Base-by-base conservation (phyloP, 1,140 invertebrate species). In the Triops cancriformis region DNA sequence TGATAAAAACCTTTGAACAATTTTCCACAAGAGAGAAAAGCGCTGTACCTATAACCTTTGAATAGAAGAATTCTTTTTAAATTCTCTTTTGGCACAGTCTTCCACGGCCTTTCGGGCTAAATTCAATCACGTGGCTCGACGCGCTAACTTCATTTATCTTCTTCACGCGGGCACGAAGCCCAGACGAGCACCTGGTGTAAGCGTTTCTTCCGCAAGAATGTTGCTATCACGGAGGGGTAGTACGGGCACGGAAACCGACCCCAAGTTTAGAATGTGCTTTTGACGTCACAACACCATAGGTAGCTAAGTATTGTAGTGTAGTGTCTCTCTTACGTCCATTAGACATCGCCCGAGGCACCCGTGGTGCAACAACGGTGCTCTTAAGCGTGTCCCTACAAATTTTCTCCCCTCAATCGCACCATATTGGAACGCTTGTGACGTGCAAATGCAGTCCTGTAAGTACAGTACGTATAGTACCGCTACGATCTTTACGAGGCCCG, bases 101-200 rank as follows among this genome's bases (percentile, higher is more conserved):
- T 64, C 10, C 10, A 23, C 51, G 14, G 51, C 51, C 23, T 23
- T 18, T n/a, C 14, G 51, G n/a, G 23, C 51, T 64, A n/a, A 23
- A 64, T 64, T 64, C 51, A 64, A 64, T 64, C 51, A 64, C 51
- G 51, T 64, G 51, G 23, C 3, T 64, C 51, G 51, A 14, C 51
- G 23, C 18, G 51, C 51, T 64, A 64, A 64, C 51, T 64, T 23
- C 51, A 64, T 64, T 64, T n/a, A 64, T 64, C 51, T 64, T 64
- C 14, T 64, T 64, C 51, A 23, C 51, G 23, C 51, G 51, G 51
- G 51, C 51, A 64, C 51, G 23, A 64, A 10, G 51, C 51, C 51
- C 51, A 64, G 51, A 10, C 6, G 51, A 64, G 51, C 51, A 64
- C 51, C 51, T 64, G 51, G 51, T 64, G 14, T 23, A 64, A n/a